Base-by-base conservation (phyloP, 1,140 invertebrate genomes). In the Lucilia sericata region DNA sequence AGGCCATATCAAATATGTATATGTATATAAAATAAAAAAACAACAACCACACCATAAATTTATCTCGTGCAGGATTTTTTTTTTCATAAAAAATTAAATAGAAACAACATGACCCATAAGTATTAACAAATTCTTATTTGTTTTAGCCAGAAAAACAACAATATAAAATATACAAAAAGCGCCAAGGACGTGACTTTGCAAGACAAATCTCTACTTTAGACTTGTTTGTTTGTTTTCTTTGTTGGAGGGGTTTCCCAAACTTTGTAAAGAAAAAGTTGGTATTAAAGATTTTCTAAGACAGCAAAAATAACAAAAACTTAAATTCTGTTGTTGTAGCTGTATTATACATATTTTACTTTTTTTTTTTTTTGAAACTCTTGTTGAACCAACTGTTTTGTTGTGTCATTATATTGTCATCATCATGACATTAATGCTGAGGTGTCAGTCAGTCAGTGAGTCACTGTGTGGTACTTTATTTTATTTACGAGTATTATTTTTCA, bases 71-170 rank as follows among this genome's bases (percentile, higher is more conserved):
- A n/a, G 55, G 14, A 60, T 60, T 60, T 60, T 55, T 60, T 60
- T 55, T 3, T 60, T 60, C 55, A 17, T 60, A n/a, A 60, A 60
- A 60, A 60, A 7, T 60, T 60, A 60, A 60, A 60, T 60, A 60
- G n/a, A 17, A 60, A 60, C 55, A 60, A 60, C 55, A 60, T 60
- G 55, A 60, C 13, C 55, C 55, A 60, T 60, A n/a, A n/a, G 14
- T 60, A 60, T 60, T 60, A 60, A 60, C 55, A 60, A 60, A n/a
- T 60, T 60, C 55, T 17, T 60, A 60, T 60, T 60, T 60, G 55
- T 60, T 60, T 60, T 60, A 60, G 0, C 55, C 14, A 60, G 14
- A 60, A 60, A 5, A 60, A 60, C 55, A 60, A 60, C 13, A 60
- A 60, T 60, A 17, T 60, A 60, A 60, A 60, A 60, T 60, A 60